Evolutionary conservation across 2,888 invertebrate species (phyloP).

Genomic region (Amiota communis): DNA sequence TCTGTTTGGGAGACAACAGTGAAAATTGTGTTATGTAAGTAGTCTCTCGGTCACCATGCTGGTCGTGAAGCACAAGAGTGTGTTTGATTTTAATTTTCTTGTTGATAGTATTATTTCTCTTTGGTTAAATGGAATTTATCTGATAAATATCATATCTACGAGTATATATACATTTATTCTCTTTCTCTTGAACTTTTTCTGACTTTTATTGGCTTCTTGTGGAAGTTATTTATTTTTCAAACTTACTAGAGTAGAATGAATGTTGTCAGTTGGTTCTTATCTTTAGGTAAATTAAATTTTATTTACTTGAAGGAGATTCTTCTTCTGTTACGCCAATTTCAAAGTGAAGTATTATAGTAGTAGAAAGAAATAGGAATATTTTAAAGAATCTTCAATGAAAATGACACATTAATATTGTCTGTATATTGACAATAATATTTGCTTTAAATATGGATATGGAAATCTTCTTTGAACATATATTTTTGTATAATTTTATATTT

Average conservation of each 20-base stretch:
- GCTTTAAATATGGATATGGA: too few species aligned
- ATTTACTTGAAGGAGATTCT: conserved; percentile 33
- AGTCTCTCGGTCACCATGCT: conserved; percentile 12
- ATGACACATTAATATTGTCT: conserved; percentile 9
- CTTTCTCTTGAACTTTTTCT: conserved; percentile 12
- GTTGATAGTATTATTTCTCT: conserved; percentile 14
- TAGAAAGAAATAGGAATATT: background rate
- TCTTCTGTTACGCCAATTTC: background rate
- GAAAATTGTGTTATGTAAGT: conserved; percentile 25
- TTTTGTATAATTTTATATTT: conserved; percentile 12
- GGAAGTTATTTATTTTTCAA: conserved; percentile 9
- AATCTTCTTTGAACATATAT: too few species aligned
- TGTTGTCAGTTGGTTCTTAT: conserved; percentile 16
- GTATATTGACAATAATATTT: background rate
- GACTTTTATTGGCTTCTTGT: conserved; percentile 35
- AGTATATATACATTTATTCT: background rate
- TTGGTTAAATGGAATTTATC: conserved; percentile 17
- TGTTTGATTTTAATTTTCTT: conserved; percentile 2
- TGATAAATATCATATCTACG: conserved; percentile 3
- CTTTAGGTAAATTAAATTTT: conserved; percentile 42
- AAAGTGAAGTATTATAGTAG: background rate
- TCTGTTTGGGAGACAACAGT: background rate
- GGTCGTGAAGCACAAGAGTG: background rate
- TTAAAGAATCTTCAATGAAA: background rate
- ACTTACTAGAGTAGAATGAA: too few species aligned